These are phyloP conservation scores for Platichthys flesus DNA, from an alignment of 2,113 vertebrate genomes.

Conservation along the genomic window DNA sequence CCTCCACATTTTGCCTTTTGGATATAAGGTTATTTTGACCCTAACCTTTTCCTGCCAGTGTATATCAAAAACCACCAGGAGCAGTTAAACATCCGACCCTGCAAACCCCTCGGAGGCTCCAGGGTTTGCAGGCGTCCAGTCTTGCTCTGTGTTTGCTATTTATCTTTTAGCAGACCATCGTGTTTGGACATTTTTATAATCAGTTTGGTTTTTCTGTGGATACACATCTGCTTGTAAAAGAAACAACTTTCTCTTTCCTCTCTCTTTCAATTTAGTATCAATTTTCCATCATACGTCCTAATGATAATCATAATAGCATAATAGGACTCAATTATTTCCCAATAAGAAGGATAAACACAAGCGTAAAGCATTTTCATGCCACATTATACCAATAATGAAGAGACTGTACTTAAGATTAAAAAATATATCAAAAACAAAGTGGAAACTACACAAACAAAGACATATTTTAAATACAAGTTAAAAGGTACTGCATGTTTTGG, in stretches of 20 bases:
- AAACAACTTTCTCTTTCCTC: neutral
- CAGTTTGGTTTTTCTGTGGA: neutral
- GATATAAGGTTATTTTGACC: neutral
- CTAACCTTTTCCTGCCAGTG: neutral
- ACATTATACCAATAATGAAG: too few relatives aligned
- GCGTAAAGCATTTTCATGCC: neutral
- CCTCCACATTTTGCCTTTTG: too few relatives aligned
- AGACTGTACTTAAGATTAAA: too few relatives aligned
- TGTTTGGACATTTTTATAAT: conserved; percentile 5
- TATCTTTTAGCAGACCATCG: neutral
- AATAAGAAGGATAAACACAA: too few relatives aligned
- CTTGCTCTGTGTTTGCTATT: neutral
- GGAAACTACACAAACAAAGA: too few relatives aligned
- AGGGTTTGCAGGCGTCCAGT: neutral
- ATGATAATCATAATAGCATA: neutral
- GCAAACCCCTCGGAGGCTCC: neutral
- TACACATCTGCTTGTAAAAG: neutral
- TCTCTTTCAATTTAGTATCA: neutral
- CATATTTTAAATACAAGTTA: neutral
- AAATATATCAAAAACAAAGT: too few relatives aligned
- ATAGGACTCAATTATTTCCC: neutral
- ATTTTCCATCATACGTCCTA: neutral
- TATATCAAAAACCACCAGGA: neutral
- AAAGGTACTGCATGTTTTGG: neutral
- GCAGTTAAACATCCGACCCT: neutral